Percentiles rank a stretch among this genome's conserved stretches.
These are phyloP conservation scores for Telmatochromis brichardi DNA, from an alignment of 2,113 vertebrate genomes.

Conservation along the genomic window DNA sequence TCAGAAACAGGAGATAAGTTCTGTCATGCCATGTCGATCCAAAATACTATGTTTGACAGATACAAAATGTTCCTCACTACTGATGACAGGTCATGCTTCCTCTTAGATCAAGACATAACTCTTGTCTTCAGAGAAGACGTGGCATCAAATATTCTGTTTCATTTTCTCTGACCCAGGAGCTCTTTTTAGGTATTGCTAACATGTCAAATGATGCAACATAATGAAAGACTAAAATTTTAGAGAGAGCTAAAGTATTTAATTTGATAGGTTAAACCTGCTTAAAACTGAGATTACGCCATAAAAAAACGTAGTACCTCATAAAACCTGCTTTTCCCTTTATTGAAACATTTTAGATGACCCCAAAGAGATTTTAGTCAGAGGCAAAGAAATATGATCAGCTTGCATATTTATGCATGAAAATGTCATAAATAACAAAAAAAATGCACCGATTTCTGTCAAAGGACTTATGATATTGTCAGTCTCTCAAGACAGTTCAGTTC, in stretches of 20 bases:
- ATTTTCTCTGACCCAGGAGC: not conserved
- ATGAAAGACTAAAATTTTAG: not conserved
- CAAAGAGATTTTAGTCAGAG: not conserved
- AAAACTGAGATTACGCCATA: not conserved
- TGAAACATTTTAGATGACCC: not conserved
- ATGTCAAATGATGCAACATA: not conserved
- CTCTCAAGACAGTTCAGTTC: not conserved
- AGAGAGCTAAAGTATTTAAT: not conserved
- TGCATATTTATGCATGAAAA: not conserved
- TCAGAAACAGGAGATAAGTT: not conserved
- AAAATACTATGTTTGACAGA: not conserved
- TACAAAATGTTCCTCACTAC: not conserved
- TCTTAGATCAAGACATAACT: not conserved
- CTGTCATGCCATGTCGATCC: not conserved
- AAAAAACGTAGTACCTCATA: not conserved
- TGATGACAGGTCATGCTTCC: not conserved
- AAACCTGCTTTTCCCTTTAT: not conserved
- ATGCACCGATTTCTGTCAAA: not conserved
- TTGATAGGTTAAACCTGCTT: not conserved
- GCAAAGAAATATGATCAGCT: not conserved
- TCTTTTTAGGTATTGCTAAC: not conserved
- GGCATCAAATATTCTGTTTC: constrained; percentile 3
- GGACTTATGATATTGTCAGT: not conserved
- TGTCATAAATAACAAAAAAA: not conserved
- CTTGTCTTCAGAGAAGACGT: not conserved